Conservation (phyloP, 2,888 invertebrate species). For the Blomia tropicalis region DNA sequence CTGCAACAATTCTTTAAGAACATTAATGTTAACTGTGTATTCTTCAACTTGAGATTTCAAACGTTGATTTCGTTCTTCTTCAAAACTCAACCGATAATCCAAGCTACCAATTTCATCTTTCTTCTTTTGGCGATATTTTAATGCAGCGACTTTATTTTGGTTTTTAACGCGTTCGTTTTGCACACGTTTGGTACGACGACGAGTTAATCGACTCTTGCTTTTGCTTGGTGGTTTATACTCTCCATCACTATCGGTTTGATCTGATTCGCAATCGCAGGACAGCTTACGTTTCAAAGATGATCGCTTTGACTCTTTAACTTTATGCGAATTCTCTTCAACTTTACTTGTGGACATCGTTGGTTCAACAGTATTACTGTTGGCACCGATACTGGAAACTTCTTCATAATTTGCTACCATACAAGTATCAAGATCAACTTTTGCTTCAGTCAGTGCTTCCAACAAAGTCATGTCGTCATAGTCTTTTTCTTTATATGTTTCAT, state of each 20-base stretch:
- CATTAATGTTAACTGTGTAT: background rate
- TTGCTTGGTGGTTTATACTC: background rate
- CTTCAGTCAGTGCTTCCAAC: background rate
- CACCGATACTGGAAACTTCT: background rate
- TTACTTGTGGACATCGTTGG: background rate
- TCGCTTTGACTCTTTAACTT: background rate
- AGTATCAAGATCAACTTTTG: background rate
- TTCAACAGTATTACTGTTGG: background rate
- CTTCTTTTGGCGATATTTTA: slow-evolving; percentile 7
- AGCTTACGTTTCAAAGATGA: background rate
- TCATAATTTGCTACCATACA: background rate
- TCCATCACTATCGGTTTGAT: background rate
- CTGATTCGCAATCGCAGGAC: too few relatives aligned
- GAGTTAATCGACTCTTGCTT: background rate
- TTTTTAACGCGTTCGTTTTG: slow-evolving; percentile 8
- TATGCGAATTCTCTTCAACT: background rate
- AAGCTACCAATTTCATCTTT: background rate
- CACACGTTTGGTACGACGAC: background rate
- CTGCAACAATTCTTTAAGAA: background rate
- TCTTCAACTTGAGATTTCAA: background rate
- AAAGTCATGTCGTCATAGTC: background rate
- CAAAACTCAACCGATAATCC: background rate
- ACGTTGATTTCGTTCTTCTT: background rate
- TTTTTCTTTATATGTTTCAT: background rate
- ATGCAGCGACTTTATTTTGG: background rate